Evolutionary conservation across 2,797 vertebrate species (phyloP).

Genomic region (Coregonus sp.): DNA sequence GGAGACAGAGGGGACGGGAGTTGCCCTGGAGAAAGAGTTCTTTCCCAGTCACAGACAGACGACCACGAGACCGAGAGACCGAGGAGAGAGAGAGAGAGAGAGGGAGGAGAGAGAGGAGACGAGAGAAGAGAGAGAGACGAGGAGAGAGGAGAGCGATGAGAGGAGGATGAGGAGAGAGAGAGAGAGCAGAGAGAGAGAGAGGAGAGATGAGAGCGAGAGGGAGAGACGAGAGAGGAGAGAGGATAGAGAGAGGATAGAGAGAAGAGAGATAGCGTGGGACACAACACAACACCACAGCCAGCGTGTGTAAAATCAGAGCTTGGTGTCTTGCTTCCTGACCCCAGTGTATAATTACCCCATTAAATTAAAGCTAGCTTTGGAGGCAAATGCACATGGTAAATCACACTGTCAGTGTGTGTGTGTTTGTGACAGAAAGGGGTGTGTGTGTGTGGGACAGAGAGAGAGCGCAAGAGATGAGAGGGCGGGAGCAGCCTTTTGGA

Average conservation of each 20-base stretch:
- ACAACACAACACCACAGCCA: slow-evolving; percentile 28
- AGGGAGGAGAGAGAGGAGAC: no score
- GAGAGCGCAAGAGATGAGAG: slow-evolving; percentile 27
- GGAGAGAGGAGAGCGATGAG: no score
- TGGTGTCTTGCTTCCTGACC: slow-evolving; percentile 59
- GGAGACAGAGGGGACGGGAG: slow-evolving; percentile 32
- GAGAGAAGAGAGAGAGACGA: no score
- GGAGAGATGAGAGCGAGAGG: no score
- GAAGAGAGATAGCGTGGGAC: no score
- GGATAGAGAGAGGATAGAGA: no score
- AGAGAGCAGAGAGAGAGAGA: no score
- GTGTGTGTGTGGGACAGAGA: slow-evolving; percentile 36
- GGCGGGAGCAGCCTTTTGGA: slow-evolving; percentile 44
- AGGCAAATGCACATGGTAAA: slow-evolving; percentile 62
- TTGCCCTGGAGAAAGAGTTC: no score
- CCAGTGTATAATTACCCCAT: slow-evolving; percentile 70
- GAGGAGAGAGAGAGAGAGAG: background rate
- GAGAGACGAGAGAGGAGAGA: no score
- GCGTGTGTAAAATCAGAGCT: slow-evolving; percentile 69
- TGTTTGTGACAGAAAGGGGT: background rate
- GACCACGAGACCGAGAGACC: no score
- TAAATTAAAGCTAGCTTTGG: slow-evolving; percentile 71
- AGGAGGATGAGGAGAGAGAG: no score
- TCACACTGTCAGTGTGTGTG: slow-evolving; percentile 53
- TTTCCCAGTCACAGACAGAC: no score